Base-by-base conservation (phyloP, 2,888 invertebrate genomes). In the Serripes groenlandicus region DNA sequence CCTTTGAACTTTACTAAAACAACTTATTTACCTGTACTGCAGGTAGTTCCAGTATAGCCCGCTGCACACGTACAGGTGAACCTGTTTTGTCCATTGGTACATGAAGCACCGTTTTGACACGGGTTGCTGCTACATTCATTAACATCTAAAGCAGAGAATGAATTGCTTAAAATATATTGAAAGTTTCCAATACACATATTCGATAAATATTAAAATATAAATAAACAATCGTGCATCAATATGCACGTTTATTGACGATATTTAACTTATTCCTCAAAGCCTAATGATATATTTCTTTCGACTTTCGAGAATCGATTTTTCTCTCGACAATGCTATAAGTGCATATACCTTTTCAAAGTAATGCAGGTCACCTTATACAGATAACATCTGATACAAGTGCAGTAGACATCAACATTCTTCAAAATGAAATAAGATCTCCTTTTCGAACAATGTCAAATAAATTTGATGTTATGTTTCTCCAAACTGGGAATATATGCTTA, bases 91-190 rank as follows among this genome's bases (percentile, higher is more conserved):
- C 5, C 9, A 30, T 49, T 26, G 18, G 49, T 26, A 49, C 69
- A 69, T 3, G 69, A 52, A 21, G 69, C 69, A 18, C 49, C 49
- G 32, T 69, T 69, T 15, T 69, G 52, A 69, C 69, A 69, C 1
- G 69, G 69, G 49, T 49, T 30, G 30, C 69, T 69, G 69, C n/a
- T 52, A 52, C 69, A 69, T 26, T 69, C 69, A 30, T 69, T 30
- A 18, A 69, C 52, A 18, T 69, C 69, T 69, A 58, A n/a, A 3
- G 18, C 18, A 3, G 23, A 23, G 23, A 52, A 15, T 21, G 52
- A 15, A 52, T n/a, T 11, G 7, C 7, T 11, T 42, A 11, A 42
- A 42, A 28, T 26, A 26, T 42, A 11, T 42, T 42, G 18, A 42
- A 42, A 18, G 11, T 42, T 11, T 11, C 11, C 11, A 42, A 42